Percentiles rank a stretch among this genome's conserved stretches.
phyloP scores from a whole-genome alignment of 2,888 invertebrate species.

The Onchidella celtica region DNA sequence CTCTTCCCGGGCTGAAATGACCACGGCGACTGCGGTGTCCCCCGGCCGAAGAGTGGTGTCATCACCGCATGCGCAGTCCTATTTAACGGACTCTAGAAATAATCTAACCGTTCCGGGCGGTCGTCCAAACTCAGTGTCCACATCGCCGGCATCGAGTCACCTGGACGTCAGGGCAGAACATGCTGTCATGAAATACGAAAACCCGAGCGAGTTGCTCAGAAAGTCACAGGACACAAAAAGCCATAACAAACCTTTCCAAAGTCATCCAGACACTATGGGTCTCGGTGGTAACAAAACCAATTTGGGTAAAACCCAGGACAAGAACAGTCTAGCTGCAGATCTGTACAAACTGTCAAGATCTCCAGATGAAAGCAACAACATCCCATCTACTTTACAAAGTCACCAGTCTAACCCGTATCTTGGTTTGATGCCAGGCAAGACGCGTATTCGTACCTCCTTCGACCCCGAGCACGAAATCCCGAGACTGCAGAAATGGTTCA shows the following conservation, averaged over 20 bases:
- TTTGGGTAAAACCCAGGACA: constrained; percentile 11
- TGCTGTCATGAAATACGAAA: neutral
- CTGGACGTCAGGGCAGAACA: neutral
- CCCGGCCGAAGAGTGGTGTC: neutral
- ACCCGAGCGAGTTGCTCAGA: neutral
- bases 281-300: neutral
- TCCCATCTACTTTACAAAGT: constrained; percentile 40
- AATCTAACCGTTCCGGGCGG: neutral
- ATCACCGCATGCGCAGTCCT: neutral
- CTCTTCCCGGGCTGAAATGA: neutral
- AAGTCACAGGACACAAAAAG: neutral
- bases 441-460: constrained; percentile 96
- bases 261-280: neutral
- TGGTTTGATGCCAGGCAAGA: constrained; percentile 60
- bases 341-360: constrained; percentile 14
- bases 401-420: constrained; percentile 39
- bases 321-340: neutral
- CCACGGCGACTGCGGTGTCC: neutral
- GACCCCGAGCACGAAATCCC: constrained; percentile 98
- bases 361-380: constrained; percentile 37
- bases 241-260: neutral
- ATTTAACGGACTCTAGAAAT: neutral
- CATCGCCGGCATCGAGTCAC: neutral
- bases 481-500: constrained; percentile 97
- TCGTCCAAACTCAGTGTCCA: neutral